Evolutionary conservation across 2,113 vertebrate genomes (phyloP).

Genomic region (Phylloscopus whistleri): DNA sequence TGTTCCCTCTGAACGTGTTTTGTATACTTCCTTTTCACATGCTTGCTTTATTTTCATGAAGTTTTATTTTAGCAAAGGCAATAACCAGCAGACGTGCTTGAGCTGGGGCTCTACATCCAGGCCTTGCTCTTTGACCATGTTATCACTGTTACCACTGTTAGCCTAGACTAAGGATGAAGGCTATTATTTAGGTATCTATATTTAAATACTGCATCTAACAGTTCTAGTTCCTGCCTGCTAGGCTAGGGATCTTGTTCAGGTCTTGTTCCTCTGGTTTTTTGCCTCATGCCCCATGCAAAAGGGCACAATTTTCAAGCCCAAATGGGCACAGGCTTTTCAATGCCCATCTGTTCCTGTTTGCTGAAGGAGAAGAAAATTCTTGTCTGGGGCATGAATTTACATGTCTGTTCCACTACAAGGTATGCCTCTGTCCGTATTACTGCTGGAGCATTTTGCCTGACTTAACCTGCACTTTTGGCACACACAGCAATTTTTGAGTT

Average conservation of each 20-base stretch:
- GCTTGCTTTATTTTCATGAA: neutral
- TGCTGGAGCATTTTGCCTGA: neutral
- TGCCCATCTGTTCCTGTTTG: neutral
- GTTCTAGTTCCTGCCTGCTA: neutral
- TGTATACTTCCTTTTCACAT: neutral
- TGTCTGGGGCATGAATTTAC: neutral
- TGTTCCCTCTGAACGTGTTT: neutral
- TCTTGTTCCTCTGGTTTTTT: neutral
- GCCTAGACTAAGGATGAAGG: neutral
- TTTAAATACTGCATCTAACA: neutral
- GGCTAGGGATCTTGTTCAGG: neutral
- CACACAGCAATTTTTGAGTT: neutral
- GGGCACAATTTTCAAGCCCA: too few relatives aligned
- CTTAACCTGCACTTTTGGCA: neutral
- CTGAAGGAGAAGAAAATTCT: neutral
- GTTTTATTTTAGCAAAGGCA: neutral
- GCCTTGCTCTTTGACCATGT: neutral
- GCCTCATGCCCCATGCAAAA: neutral
- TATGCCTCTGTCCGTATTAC: neutral
- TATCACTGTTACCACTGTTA: neutral
- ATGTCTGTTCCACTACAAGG: neutral
- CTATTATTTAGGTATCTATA: neutral
- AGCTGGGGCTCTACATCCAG: neutral
- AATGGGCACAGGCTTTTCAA: neutral
- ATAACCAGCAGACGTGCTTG: neutral